phyloP scores from a whole-genome alignment of 2,113 vertebrate species.

The Petromus typicus region DNA sequence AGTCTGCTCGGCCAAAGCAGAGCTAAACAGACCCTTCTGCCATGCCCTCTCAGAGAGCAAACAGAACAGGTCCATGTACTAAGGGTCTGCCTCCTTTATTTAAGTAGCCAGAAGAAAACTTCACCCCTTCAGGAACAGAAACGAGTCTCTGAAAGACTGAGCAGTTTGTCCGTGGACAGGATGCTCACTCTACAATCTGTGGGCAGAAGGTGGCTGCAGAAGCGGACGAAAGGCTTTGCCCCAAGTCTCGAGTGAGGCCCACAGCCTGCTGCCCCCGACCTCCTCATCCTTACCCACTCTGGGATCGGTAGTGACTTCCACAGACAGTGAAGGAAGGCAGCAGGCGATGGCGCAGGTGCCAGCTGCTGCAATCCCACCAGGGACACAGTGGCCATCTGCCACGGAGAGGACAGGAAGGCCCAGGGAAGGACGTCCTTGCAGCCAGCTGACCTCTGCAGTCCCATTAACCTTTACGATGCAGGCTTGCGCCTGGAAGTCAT shows the following conservation, averaged over 20 bases:
- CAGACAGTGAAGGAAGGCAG: conserved; percentile 70
- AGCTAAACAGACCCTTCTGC: background rate
- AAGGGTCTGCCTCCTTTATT: background rate
- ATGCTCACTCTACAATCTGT: background rate
- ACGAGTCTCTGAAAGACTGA: background rate
- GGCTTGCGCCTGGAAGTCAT: conserved; percentile 25
- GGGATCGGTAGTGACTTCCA: conserved; percentile 57
- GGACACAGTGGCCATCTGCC: conserved; percentile 78
- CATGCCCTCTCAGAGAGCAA: background rate
- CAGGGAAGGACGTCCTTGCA: background rate
- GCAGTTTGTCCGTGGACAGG: background rate
- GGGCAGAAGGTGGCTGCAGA: background rate
- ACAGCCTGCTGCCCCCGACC: background rate
- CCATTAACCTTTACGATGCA: conserved; percentile 20
- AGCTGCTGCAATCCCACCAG: conserved; percentile 65
- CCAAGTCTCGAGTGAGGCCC: background rate
- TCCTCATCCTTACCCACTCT: background rate
- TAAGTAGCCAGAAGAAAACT: background rate
- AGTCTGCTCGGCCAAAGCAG: background rate
- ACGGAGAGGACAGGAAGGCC: background rate
- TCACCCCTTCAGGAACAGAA: background rate
- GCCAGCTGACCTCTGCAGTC: conserved; percentile 27
- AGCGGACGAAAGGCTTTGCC: background rate
- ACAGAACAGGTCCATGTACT: background rate
- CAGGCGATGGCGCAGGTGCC: conserved; percentile 60